These are phyloP conservation scores for Baronia brevicornis DNA, from an alignment of 2,888 invertebrate genomes.

Conservation along the genomic window DNA sequence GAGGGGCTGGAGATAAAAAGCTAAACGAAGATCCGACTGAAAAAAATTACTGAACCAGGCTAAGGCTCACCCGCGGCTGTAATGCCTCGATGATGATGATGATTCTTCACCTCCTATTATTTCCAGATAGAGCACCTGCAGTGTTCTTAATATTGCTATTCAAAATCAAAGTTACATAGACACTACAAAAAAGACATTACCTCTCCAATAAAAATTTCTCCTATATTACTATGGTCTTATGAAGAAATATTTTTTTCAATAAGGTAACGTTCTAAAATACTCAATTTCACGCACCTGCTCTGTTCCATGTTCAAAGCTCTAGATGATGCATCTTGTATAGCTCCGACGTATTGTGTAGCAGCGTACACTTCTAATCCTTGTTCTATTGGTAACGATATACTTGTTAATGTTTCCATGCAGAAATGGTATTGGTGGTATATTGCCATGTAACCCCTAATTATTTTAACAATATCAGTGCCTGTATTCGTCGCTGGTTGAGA, in stretches of 20 bases:
- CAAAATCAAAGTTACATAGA: too few species aligned
- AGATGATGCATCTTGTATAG: constrained; percentile 44
- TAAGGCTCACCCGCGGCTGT: too few species aligned
- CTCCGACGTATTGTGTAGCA: constrained; percentile 73
- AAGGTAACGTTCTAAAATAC: too few species aligned
- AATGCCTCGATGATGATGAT: too few species aligned
- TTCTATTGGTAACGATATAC: constrained; percentile 76
- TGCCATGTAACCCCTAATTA: constrained; percentile 33
- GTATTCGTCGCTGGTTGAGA: constrained; percentile 25
- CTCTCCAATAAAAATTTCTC: neutral
- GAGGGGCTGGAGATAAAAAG: too few species aligned
- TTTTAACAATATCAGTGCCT: constrained; percentile 32
- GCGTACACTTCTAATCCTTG: constrained; percentile 78
- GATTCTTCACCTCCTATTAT: too few species aligned
- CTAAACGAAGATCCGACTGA: too few species aligned
- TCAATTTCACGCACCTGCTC: constrained; percentile 71
- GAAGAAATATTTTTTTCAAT: neutral
- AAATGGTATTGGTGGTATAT: constrained; percentile 78
- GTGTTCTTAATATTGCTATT: too few species aligned
- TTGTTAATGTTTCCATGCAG: constrained; percentile 78
- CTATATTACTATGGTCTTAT: neutral
- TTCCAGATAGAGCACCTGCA: too few species aligned
- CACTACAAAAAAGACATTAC: too few species aligned
- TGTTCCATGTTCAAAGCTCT: constrained; percentile 25
- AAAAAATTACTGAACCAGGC: too few species aligned